These are phyloP conservation scores for Salvelinus sp. DNA, from an alignment of 2,113 vertebrate species.

Conservation along the genomic window DNA sequence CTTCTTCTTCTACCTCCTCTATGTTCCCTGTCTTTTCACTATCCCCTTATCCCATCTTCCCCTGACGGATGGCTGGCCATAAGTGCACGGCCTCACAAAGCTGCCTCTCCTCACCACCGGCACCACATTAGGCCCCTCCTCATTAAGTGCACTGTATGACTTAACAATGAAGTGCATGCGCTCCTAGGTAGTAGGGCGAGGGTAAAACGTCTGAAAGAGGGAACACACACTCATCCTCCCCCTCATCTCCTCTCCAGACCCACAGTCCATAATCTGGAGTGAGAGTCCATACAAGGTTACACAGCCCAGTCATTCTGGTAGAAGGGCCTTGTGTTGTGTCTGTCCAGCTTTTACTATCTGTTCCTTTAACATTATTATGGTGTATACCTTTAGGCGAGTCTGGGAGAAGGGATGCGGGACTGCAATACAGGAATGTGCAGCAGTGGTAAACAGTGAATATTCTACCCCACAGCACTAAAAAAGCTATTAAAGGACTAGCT, in stretches of 20 bases:
- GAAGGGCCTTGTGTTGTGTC: slow-evolving; percentile 44
- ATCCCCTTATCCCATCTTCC: background rate
- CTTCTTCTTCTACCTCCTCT: background rate
- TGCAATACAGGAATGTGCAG: slow-evolving; percentile 46
- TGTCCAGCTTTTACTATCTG: slow-evolving; percentile 54
- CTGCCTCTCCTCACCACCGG: background rate
- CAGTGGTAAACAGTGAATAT: slow-evolving; percentile 45
- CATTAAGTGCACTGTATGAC: slow-evolving; percentile 8
- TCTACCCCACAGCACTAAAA: slow-evolving; percentile 39
- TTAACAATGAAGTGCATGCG: slow-evolving; percentile 13
- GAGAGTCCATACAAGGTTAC: background rate
- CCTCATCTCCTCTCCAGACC: background rate
- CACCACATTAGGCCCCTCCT: slow-evolving; percentile 18
- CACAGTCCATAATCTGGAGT: background rate
- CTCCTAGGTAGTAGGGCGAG: background rate
- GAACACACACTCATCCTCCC: background rate
- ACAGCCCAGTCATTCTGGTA: slow-evolving; percentile 16
- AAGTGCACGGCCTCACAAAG: slow-evolving; percentile 3
- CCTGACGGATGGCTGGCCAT: background rate
- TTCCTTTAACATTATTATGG: slow-evolving; percentile 63
- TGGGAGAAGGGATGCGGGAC: slow-evolving; percentile 36
- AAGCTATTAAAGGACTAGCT: slow-evolving; percentile 46
- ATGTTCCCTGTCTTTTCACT: background rate
- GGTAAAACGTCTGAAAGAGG: background rate
- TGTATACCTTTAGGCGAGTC: slow-evolving; percentile 53